Base-by-base conservation (phyloP, 2,113 vertebrate species). In the Sturnira hondurensis region DNA sequence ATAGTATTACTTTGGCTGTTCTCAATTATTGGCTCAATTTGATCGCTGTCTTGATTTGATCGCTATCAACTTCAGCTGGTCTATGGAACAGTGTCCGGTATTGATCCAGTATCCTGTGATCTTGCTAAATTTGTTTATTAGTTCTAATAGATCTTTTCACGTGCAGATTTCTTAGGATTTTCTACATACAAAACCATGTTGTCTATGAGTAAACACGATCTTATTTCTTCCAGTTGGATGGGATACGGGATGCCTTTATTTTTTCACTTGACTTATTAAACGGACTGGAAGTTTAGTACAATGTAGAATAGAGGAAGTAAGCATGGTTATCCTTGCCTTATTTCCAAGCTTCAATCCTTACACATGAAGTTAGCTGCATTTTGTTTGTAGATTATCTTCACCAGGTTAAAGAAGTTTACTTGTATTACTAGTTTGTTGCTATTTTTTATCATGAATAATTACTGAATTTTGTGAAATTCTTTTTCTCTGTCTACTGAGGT, bases 111-210 rank as follows among this genome's bases (percentile, higher is more conserved):
- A 50, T 82, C 38, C 28, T 74, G 1, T 28, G 68, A 76, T 38
- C 67, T 87, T 91, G 67, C 54, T 47, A 61, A 86, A 67, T 61
- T 54, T 76, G 6, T 41, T 89, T 85, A 68, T 45, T 84, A n/a
- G 38, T 45, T 47, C 11, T 76, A 50, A 82, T 76, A 81, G 38
- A 41, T 43, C 13, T 76, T 91, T 82, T 31, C n/a, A 67, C 26
- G 36, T 58, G n/a, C 38, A 13, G 3, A 77, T 63, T 89, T 93
- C 31, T 80, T 85, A 65, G n/a, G 33, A 85, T 73, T 86, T 77
- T 74, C 82, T 67, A 68, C 33, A 36, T 73, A 73, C 22, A 58
- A 94, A 14, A 86, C 47, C 77, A 50, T 58, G 11, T 22, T 68
- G 31, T n/a, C 31, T 56, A 43, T 63, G 45, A 95, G 19, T 77